phyloP scores from a whole-genome alignment of 2,797 vertebrate genomes.

The Champsocephalus gunnari region DNA sequence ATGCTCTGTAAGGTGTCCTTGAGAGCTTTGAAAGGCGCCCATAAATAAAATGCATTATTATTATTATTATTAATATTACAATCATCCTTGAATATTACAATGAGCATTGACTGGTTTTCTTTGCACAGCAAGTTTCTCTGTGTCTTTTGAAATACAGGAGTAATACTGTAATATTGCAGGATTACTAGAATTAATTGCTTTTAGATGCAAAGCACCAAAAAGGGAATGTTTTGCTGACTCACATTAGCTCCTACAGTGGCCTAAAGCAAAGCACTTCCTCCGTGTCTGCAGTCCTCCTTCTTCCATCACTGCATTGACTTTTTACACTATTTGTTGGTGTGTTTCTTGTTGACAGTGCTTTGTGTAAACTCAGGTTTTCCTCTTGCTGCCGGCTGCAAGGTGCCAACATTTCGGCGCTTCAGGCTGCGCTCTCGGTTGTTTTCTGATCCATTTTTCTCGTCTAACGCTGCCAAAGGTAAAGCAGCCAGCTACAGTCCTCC shows the following conservation, averaged over 20 bases:
- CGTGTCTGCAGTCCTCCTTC: neutral
- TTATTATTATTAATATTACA: too few relatives aligned
- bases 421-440: slow-evolving; percentile 25
- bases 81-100: neutral
- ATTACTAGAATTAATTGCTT: neutral
- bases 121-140: neutral
- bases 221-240: neutral
- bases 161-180: neutral
- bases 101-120: neutral
- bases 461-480: slow-evolving; percentile 26
- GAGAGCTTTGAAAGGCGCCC: too few relatives aligned
- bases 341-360: slow-evolving; percentile 28
- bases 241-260: neutral
- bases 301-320: neutral
- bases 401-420: slow-evolving; percentile 37
- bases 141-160: neutral
- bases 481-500: slow-evolving; percentile 14
- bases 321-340: slow-evolving; percentile 22
- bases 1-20: too few relatives aligned
- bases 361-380: slow-evolving; percentile 6
- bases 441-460: slow-evolving; percentile 47
- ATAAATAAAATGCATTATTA: too few relatives aligned
- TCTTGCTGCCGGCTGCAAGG: neutral
- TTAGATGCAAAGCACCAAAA: neutral
- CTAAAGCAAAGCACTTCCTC: neutral